phyloP scores from a whole-genome alignment of 2,888 invertebrate species.

The Creontiades dilutus region DNA sequence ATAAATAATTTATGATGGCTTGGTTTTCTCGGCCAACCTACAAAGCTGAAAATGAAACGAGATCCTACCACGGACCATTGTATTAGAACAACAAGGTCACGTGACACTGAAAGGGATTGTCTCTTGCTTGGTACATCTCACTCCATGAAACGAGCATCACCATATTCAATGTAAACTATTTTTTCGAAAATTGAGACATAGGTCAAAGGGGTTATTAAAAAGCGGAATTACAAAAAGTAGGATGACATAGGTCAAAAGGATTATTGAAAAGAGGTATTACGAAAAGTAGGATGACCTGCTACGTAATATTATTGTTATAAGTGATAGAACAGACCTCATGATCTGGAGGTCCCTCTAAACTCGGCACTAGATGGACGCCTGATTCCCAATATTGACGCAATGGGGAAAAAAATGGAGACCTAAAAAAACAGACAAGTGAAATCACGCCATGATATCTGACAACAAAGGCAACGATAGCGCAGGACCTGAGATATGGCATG shows the following conservation, averaged over 20 bases:
- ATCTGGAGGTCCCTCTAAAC: background rate
- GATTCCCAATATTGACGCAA: background rate
- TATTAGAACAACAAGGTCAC: too few species aligned
- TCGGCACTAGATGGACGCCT: background rate
- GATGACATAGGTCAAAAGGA: background rate
- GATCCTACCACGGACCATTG: too few species aligned
- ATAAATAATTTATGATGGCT: too few species aligned
- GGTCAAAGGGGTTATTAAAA: background rate
- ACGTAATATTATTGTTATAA: background rate
- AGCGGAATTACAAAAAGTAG: background rate
- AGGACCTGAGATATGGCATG: too few species aligned
- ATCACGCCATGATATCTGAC: too few species aligned
- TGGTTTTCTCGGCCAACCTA: too few species aligned
- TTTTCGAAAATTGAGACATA: background rate
- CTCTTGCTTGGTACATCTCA: too few species aligned
- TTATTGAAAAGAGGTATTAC: background rate
- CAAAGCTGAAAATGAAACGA: too few species aligned
- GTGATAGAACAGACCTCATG: constrained; percentile 1
- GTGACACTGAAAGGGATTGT: too few species aligned
- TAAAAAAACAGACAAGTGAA: background rate
- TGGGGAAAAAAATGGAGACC: background rate
- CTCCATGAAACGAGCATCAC: too few species aligned
- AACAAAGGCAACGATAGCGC: too few species aligned
- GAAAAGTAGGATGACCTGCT: background rate
- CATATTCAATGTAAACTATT: too few species aligned